Evolutionary conservation across 92 coral and sea anemone genomes (phyloP).

Genomic region (Montipora capitata): DNA sequence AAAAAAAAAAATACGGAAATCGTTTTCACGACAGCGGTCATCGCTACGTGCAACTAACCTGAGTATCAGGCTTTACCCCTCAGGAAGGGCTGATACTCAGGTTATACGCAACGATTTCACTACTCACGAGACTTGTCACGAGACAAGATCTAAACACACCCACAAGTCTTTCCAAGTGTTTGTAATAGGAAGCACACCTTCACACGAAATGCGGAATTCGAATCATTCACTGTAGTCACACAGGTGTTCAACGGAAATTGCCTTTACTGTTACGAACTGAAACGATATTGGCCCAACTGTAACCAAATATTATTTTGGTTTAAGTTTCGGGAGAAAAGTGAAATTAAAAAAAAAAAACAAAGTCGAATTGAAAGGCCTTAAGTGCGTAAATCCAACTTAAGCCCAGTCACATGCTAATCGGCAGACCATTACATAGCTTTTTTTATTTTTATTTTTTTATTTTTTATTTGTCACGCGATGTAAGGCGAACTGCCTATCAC

Average conservation of each 20-base stretch:
- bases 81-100: too few relatives aligned
- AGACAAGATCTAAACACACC: too few relatives aligned
- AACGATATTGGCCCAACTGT: background rate
- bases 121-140: too few relatives aligned
- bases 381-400: too few relatives aligned
- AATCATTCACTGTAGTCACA: background rate
- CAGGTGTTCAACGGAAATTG: background rate
- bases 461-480: background rate
- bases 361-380: too few relatives aligned
- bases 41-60: too few relatives aligned
- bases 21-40: too few relatives aligned
- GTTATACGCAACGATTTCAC: too few relatives aligned
- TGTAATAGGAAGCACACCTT: conserved; percentile 1
- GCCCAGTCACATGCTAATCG: too few relatives aligned
- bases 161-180: background rate
- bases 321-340: background rate
- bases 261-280: background rate
- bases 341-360: background rate
- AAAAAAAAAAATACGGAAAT: too few relatives aligned
- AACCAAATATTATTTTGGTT: too few relatives aligned
- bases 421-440: background rate
- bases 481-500: background rate
- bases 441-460: background rate
- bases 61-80: too few relatives aligned
- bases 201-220: background rate